phyloP scores from a whole-genome alignment of 2,797 vertebrate genomes.

The Prunella strophiata region DNA sequence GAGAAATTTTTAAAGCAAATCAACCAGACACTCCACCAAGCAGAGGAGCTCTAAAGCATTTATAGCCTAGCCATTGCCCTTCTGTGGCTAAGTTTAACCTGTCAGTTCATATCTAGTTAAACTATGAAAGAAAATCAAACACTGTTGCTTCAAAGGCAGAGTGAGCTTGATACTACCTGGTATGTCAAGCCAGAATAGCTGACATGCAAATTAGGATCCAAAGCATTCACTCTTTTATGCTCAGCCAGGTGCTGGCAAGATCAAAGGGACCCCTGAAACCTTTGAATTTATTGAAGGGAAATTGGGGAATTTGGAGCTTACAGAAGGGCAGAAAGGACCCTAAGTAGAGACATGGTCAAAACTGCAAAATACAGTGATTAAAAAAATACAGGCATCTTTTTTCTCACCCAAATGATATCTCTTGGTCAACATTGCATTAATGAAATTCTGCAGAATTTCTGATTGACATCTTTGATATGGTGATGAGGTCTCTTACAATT shows the following conservation, averaged over 20 bases:
- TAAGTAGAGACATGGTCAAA: neutral
- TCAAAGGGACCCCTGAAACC: slow-evolving; percentile 18
- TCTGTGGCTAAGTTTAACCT: slow-evolving; percentile 1
- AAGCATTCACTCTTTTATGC: slow-evolving; percentile 9
- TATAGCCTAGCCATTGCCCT: neutral
- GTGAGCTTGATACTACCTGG: neutral
- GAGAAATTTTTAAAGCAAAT: neutral
- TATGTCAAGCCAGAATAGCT: neutral
- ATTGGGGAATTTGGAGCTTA: neutral
- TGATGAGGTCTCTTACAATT: neutral
- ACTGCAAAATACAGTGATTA: neutral
- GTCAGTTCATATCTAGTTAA: slow-evolving; percentile 6
- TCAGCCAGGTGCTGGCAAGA: slow-evolving; percentile 28
- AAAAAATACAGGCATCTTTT: neutral
- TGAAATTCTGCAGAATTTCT: slow-evolving; percentile 2
- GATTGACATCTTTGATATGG: neutral
- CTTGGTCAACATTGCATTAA: neutral
- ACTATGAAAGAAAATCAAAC: slow-evolving; percentile 13
- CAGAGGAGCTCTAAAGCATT: neutral
- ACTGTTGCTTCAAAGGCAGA: slow-evolving; percentile 22
- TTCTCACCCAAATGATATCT: neutral
- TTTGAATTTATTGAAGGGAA: slow-evolving; percentile 11
- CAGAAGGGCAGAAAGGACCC: neutral
- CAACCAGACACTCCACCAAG: neutral
- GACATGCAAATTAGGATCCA: slow-evolving; percentile 27